Conservation (phyloP, 1,140 invertebrate species). For the Tetranychus cinnabarinus region DNA sequence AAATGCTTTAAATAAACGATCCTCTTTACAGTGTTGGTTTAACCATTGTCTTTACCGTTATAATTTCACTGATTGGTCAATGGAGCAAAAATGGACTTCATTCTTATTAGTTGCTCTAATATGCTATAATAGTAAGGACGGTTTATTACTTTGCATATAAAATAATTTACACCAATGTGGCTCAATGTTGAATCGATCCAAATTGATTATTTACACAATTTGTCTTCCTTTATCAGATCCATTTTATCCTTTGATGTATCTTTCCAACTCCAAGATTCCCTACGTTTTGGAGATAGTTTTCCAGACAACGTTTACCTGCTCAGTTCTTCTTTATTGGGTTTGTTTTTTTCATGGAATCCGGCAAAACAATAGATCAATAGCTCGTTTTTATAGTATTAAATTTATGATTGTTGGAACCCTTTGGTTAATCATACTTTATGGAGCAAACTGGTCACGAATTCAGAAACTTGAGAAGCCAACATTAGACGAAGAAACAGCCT, state of each 20-base stretch:
- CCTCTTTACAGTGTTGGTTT: constrained; percentile 54
- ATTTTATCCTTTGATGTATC: constrained; percentile 65
- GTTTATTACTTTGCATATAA: background rate
- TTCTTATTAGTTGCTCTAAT: constrained; percentile 64
- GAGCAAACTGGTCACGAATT: constrained; percentile 68
- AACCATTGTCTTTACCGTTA: constrained; percentile 65
- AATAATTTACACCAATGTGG: background rate
- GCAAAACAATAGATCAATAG: constrained; percentile 57
- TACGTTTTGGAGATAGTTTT: constrained; percentile 68
- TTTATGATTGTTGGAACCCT: constrained; percentile 57
- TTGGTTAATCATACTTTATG: constrained; percentile 58
- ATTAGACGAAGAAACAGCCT: constrained; percentile 46
- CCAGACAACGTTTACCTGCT: constrained; percentile 68
- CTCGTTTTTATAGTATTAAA: constrained; percentile 77
- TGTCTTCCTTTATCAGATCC: constrained; percentile 41
- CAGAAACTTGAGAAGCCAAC: constrained; percentile 73
- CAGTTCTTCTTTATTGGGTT: constrained; percentile 74
- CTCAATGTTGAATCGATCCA: background rate
- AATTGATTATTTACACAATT: background rate
- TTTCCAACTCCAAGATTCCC: constrained; percentile 68
- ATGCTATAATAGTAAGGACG: constrained; percentile 60
- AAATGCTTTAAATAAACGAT: background rate
- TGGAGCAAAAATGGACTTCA: constrained; percentile 90
- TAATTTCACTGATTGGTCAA: constrained; percentile 75
- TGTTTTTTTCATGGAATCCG: constrained; percentile 61